Conservation (phyloP, 2,113 vertebrate species). For the Bubo scandiacus region DNA sequence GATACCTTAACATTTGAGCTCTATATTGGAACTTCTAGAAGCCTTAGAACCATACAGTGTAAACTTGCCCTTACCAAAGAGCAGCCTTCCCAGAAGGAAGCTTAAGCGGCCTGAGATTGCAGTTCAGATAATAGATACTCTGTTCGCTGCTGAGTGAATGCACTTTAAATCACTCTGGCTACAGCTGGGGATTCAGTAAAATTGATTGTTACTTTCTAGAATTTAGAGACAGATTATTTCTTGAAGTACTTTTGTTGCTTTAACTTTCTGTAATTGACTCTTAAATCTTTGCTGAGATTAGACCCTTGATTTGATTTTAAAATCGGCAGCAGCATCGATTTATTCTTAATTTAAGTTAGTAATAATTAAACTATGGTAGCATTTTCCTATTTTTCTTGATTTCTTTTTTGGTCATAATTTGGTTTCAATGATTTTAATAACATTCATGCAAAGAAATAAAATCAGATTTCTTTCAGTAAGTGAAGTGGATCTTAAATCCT, state of each 20-base stretch:
- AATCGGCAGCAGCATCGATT: background rate
- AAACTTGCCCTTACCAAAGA: background rate
- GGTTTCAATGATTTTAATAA: background rate
- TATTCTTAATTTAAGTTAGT: background rate
- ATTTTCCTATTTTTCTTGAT: background rate
- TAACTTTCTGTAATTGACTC: background rate
- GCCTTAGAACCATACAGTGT: fast-evolving
- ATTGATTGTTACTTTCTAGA: background rate
- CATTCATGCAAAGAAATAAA: background rate
- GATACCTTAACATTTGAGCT: background rate
- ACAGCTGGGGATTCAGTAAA: background rate
- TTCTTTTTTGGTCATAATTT: background rate
- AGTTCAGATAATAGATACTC: background rate
- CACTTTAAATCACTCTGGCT: background rate
- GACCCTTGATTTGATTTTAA: background rate
- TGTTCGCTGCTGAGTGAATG: background rate
- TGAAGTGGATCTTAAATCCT: background rate
- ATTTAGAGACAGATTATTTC: background rate
- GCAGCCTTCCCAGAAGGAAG: background rate
- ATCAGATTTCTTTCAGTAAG: background rate
- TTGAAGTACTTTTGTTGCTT: background rate
- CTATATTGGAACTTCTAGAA: background rate
- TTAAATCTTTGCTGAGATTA: background rate
- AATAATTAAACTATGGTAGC: background rate
- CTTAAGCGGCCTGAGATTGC: background rate